A percentile compares a stretch with the other conserved stretches of the same genome.
Evolutionary conservation across 2,113 vertebrate genomes (phyloP).

Genomic region (Centropus bengalensis): DNA sequence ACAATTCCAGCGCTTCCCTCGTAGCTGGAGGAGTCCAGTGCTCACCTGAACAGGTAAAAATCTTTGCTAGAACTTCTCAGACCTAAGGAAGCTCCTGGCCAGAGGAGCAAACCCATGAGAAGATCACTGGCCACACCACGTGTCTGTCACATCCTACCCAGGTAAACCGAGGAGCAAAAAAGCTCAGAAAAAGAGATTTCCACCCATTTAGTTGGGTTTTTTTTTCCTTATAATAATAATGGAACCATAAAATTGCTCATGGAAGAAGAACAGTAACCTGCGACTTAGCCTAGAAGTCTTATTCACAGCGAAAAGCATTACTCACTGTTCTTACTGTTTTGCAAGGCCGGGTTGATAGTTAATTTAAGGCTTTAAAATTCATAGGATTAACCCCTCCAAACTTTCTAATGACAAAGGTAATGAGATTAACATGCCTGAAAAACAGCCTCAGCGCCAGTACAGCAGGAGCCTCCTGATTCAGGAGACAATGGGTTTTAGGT

Average conservation of each 20-base stretch:
- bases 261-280: neutral
- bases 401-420: conserved; percentile 18
- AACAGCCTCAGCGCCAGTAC: neutral
- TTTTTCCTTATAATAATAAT: neutral
- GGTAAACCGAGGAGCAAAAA: neutral
- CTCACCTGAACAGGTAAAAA: neutral
- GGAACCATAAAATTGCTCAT: neutral
- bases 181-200: neutral
- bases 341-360: neutral
- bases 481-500: neutral
- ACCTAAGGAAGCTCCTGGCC: neutral
- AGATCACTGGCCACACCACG: neutral
- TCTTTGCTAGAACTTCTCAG: neutral
- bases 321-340: neutral
- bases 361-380: conserved; percentile 18
- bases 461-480: conserved; percentile 24
- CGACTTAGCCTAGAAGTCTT: neutral
- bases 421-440: conserved; percentile 50
- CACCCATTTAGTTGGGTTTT: neutral
- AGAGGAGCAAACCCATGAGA: accelerated
- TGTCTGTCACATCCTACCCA: neutral
- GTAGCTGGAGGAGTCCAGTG: neutral
- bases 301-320: neutral
- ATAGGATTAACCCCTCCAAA: neutral
- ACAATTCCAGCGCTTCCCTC: neutral